Conservation (phyloP, 2,888 invertebrate species). For the Leucophenga maculata region DNA sequence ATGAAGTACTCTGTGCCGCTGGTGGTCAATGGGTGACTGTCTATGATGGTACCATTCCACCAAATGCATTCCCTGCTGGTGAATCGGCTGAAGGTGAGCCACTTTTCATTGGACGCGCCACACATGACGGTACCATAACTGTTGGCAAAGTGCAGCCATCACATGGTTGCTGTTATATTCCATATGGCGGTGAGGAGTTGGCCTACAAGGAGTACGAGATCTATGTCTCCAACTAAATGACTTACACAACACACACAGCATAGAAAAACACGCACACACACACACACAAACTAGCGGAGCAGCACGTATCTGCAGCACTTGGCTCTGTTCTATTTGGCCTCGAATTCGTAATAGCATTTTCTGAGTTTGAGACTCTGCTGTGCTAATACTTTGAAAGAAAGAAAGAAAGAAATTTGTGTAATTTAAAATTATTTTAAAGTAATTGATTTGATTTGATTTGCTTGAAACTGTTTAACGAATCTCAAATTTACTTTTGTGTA, state of each 20-base stretch:
- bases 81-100: conserved; percentile 85
- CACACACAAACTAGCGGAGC: no score
- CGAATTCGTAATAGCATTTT: no score
- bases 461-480: no score
- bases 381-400: no score
- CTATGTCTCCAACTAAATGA: conserved; percentile 71
- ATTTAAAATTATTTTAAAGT: no score
- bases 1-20: conserved; percentile 79
- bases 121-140: conserved; percentile 83
- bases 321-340: no score
- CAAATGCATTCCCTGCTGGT: conserved; percentile 82
- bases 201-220: conserved; percentile 88
- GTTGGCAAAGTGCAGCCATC: conserved; percentile 89
- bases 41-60: conserved; percentile 78
- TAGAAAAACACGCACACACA: no score
- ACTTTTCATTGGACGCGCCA: conserved; percentile 83
- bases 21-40: conserved; percentile 80
- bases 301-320: no score
- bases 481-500: no score
- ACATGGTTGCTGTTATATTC: conserved; percentile 87
- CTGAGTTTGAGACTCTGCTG: no score
- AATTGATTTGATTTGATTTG: no score
- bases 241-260: not conserved
- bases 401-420: no score
- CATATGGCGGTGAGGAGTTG: conserved; percentile 85